These are phyloP conservation scores for Philopotamus ludificatus DNA, from an alignment of 1,140 invertebrate genomes.

Conservation along the genomic window DNA sequence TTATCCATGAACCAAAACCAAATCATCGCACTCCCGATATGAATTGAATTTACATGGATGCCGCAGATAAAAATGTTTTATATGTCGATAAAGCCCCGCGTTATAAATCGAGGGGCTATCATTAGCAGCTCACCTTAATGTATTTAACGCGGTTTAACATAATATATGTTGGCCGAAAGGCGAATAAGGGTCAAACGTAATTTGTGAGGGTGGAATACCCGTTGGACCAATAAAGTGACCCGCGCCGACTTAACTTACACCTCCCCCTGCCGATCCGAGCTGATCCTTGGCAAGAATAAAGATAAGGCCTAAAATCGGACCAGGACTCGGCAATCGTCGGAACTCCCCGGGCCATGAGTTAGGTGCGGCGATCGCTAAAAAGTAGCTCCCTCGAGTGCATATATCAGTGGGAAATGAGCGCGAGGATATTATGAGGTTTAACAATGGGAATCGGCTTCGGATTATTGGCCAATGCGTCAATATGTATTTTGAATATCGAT, in stretches of 20 bases:
- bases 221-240: constrained; percentile 30
- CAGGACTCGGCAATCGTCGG: not conserved
- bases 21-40: no score
- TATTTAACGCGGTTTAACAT: constrained; percentile 21
- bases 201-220: constrained; percentile 32
- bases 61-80: not conserved
- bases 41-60: not conserved
- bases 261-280: not conserved
- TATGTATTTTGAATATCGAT: no score
- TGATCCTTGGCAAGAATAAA: not conserved
- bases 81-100: not conserved
- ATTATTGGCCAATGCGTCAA: no score
- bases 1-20: no score
- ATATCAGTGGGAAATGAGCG: constrained; percentile 27
- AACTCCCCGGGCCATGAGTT: constrained; percentile 20
- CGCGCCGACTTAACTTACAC: not conserved
- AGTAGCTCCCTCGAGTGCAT: constrained; percentile 31
- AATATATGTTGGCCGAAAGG: constrained; percentile 21
- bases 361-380: constrained; percentile 24
- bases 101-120: not conserved
- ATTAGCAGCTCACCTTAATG: constrained; percentile 24
- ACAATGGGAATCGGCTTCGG: no score
- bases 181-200: constrained; percentile 34
- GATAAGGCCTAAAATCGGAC: not conserved
- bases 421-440: constrained; percentile 15